Evolutionary conservation across 2,888 invertebrate genomes (phyloP), one percentile per base, ranked within the genome.

Genomic region (Eupithecia dodoneata): DNA sequence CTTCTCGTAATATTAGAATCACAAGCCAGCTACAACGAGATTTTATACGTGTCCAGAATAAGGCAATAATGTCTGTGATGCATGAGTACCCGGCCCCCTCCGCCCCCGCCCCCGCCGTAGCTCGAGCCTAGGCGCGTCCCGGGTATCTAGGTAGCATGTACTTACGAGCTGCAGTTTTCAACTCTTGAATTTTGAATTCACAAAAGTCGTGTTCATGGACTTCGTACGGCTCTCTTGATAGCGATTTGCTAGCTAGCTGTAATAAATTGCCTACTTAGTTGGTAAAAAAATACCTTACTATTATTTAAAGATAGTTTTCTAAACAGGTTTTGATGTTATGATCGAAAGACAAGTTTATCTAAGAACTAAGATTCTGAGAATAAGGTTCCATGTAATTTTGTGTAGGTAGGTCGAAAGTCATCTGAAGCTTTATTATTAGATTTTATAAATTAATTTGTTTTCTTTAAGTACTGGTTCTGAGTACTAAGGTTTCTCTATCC

Each of bases 71-170:
- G 69, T 79, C 84, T 83, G 85, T 84, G 86, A 86, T 89, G 89
- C 88, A 88, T 87, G 87, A 86, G 63, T 12, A 86, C 87, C 30
- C 30, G 30, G 85, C 77, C 79, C 81, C 79, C 79, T 76, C 79
- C 72, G 76, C 67, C n/a, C 72, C 71, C 71, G 55, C 77, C 78
- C 45, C 63, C 59, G 59, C 69, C 71, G 63, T 74, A 69, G 76
- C n/a, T 55, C 72, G 18, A 74, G 66, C 79, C 55, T 70, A 71
- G 59, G 66, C 74, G 79, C 80, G 78, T 76, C 80, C 80, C 78
- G 80, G 80, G 78, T 76, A 79, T 79, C 79, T 76, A 74, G 79
- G 76, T 6, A 71, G 75, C 55, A 72, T 55, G 73, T 76, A 76
- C 49, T 67, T 73, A 75, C 49, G 59, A 73, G 66, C 47, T 67